Conservation (phyloP, 1,140 invertebrate species). For the Myzus persicae region DNA sequence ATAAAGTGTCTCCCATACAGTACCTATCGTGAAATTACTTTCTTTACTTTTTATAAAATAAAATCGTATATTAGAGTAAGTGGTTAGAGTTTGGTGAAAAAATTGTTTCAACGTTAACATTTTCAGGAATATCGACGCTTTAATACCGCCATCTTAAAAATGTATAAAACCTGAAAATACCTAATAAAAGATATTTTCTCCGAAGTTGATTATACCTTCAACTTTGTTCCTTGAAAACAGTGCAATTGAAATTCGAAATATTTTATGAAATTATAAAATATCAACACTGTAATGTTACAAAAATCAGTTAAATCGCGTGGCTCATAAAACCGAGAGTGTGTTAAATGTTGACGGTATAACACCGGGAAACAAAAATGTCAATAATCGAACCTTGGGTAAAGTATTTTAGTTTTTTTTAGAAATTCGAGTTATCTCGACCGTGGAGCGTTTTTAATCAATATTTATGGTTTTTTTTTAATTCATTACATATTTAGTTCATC, state of each 20-base stretch:
- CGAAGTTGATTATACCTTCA: background rate
- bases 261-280: background rate
- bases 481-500: background rate
- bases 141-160: background rate
- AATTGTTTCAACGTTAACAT: background rate
- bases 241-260: background rate
- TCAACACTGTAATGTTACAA: background rate
- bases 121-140: background rate
- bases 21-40: background rate
- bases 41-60: background rate
- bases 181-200: background rate
- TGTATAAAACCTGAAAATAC: background rate
- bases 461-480: background rate
- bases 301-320: background rate
- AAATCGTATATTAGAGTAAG: background rate
- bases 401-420: background rate
- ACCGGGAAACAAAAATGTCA: background rate
- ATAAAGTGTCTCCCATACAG: no score
- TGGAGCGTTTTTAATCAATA: background rate
- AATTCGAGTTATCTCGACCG: background rate
- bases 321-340: background rate
- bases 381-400: background rate
- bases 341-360: background rate
- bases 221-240: background rate
- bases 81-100: background rate